Conservation (phyloP, 2,113 vertebrate species). For the Anguilla rostrata region DNA sequence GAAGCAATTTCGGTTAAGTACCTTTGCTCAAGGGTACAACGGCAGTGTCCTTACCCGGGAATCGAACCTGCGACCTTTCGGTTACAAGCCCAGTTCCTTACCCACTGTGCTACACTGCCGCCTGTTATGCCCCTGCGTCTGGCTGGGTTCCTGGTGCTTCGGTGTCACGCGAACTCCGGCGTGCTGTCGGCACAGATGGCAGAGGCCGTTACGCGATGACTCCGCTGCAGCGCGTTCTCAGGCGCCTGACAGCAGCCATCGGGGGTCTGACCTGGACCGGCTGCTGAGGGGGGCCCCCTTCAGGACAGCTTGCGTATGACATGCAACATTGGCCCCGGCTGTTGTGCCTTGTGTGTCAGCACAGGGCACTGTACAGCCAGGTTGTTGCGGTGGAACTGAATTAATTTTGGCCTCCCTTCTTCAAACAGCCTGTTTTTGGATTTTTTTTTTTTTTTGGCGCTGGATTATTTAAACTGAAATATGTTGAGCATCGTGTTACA, state of each 20-base stretch:
- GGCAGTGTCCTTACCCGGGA: no score
- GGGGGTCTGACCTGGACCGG: not conserved
- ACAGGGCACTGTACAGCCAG: not conserved
- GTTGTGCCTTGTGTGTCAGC: not conserved
- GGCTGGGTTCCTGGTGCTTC: not conserved
- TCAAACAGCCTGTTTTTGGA: not conserved
- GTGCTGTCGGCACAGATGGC: not conserved
- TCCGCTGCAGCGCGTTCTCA: not conserved
- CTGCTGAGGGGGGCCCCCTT: not conserved
- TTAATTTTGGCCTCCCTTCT: not conserved
- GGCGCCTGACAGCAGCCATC: not conserved
- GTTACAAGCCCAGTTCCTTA: no score
- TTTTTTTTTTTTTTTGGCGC: not conserved
- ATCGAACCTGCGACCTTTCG: no score
- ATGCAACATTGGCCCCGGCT: not conserved
- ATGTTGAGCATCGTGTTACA: not conserved
- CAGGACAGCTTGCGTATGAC: not conserved
- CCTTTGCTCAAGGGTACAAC: no score
- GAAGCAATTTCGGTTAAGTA: no score
- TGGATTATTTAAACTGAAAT: not conserved
- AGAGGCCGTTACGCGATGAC: not conserved
- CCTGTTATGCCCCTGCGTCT: not conserved
- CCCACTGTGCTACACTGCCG: no score
- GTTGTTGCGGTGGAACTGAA: not conserved
- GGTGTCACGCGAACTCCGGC: not conserved